phyloP scores from a whole-genome alignment of 92 coral and sea anemone species.

The Umimayanthus chanpuru region DNA sequence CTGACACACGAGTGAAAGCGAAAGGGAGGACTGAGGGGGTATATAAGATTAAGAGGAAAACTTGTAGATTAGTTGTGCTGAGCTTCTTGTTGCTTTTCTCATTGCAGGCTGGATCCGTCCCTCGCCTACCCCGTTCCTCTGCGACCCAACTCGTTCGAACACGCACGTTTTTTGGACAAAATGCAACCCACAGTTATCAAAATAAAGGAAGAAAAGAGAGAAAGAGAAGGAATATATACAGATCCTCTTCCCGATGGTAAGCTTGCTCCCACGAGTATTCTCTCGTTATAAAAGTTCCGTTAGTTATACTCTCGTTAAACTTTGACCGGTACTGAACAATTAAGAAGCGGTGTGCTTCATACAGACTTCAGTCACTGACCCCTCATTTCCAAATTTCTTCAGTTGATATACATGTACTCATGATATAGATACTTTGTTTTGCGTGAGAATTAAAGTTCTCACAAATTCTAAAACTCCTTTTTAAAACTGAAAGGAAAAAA shows the following conservation, averaged over 20 bases:
- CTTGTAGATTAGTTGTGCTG: neutral
- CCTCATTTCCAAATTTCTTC: neutral
- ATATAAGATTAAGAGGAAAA: neutral
- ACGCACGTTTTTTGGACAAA: constrained; percentile 87
- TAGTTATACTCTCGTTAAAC: neutral
- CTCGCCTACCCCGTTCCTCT: constrained; percentile 84
- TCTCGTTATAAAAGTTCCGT: neutral
- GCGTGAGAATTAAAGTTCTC: neutral
- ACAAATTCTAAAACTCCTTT: neutral
- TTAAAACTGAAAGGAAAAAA: too few relatives aligned
- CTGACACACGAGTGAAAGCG: neutral
- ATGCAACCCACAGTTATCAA: constrained; percentile 77
- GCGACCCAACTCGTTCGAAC: constrained; percentile 83
- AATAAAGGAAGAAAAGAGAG: constrained; percentile 70
- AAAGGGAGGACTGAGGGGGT: neutral
- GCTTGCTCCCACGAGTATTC: neutral
- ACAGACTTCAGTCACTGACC: too few relatives aligned
- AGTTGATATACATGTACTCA: too few relatives aligned
- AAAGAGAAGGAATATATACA: constrained; percentile 59
- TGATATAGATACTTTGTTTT: neutral
- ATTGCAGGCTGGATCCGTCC: constrained; percentile 81
- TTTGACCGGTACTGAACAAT: too few relatives aligned
- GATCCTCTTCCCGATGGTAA: constrained; percentile 74
- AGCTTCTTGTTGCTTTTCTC: neutral
- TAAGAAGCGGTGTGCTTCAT: too few relatives aligned